Evolutionary conservation across 2,888 invertebrate genomes (phyloP).

Genomic region (Acrobasis consociella): DNA sequence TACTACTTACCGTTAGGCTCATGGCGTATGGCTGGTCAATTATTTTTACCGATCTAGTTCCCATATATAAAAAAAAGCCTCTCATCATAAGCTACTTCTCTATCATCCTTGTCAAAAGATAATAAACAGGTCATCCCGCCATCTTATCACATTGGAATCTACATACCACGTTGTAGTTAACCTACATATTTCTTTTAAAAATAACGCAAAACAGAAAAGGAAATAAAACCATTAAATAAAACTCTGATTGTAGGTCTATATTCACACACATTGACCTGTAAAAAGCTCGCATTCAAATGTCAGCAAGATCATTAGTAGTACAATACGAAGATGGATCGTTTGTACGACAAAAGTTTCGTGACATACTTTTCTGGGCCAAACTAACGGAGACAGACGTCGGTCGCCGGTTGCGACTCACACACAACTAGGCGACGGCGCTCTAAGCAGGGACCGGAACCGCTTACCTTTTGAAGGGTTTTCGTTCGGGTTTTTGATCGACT

Average conservation of each 20-base stretch:
- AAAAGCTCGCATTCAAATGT: conserved; percentile 2
- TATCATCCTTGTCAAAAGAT: too few relatives aligned
- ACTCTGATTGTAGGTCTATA: not conserved
- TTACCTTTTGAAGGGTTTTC: too few relatives aligned
- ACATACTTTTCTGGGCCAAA: conserved; percentile 13
- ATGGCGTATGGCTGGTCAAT: too few relatives aligned
- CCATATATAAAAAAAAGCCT: too few relatives aligned
- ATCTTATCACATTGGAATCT: too few relatives aligned
- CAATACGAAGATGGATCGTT: conserved; percentile 17
- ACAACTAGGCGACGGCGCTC: not conserved
- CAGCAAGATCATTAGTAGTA: conserved; percentile 12
- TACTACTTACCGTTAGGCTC: too few relatives aligned
- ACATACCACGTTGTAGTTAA: too few relatives aligned
- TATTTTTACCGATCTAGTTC: too few relatives aligned
- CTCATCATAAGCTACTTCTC: too few relatives aligned
- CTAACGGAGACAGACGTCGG: not conserved
- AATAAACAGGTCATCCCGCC: too few relatives aligned
- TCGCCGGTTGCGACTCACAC: not conserved
- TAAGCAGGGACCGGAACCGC: too few relatives aligned
- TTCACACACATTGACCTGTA: conserved; percentile 12
- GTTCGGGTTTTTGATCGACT: too few relatives aligned
- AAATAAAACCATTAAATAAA: not conserved
- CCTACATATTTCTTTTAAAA: not conserved
- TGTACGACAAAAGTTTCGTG: conserved; percentile 6
- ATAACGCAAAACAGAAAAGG: not conserved